Evolutionary conservation across 2,113 vertebrate species (phyloP), one percentile per base, ranked within the genome.

Genomic region (Oriolus oriolus): DNA sequence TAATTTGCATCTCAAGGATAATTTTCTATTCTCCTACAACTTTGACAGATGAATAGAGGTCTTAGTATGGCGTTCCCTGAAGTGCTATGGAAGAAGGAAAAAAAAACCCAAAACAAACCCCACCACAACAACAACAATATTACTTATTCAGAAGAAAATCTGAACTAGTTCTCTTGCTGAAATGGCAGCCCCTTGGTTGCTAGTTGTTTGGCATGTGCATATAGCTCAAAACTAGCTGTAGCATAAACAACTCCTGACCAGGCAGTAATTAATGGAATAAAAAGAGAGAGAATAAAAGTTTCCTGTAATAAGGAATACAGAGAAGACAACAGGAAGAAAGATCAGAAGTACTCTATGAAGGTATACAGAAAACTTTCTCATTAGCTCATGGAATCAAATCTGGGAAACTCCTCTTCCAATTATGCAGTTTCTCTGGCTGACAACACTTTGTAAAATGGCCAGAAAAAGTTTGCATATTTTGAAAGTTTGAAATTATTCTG

Each of bases 401-500:
- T 76, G 30, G 24, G 13, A 91, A 85, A 84, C 4, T 47, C 24
- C 12, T 59, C 24, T 65, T 79, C 11, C 23, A 50, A n/a, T 31
- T 26, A 60, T 5, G 39, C 5, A 57, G 18, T 63, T 70, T 57
- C 12, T 81, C 54, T 35, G 22, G 3, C 23, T 70, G 45, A 81
- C 16, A 65, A 33, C 2, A 14, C 31, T 60, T 68, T 4, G 30
- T 27, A 60, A 87, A 84, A 59, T 20, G 1, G 57, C 15, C 26
- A 41, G 31, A 56, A 56, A 21, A 74, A 35, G 6, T 44, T 23
- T 49, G 20, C 5, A 4, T 22, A 16, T 31, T 66, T 59, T 82
- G n/a, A 93, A 82, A 84, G 64, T 10, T n/a, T 56, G 14, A 69
- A 31, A 73, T 85, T 63, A 30, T n/a, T 89, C 89, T 74, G 53